Evolutionary conservation across 2,888 invertebrate species (phyloP).

Genomic region (Trachelus troglodyta): DNA sequence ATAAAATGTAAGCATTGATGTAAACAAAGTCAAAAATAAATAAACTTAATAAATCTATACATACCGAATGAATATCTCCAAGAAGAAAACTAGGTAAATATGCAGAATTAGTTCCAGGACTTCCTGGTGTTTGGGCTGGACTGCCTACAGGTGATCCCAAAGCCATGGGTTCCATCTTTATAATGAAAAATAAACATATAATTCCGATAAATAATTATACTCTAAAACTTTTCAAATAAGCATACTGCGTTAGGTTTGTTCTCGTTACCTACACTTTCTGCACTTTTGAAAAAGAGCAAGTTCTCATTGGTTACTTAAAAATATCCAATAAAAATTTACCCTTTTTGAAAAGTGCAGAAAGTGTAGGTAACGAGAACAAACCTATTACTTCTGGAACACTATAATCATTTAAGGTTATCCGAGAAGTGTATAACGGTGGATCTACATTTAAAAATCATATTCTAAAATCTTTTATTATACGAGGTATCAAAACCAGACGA

Average conservation of each 20-base stretch:
- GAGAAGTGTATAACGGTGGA: neutral
- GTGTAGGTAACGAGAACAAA: too few relatives aligned
- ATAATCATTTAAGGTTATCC: neutral
- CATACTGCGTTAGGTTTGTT: neutral
- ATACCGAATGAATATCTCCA: slow-evolving; percentile 75
- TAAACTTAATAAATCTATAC: neutral
- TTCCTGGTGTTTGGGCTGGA: slow-evolving; percentile 77
- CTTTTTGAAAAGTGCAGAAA: too few relatives aligned
- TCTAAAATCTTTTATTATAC: neutral
- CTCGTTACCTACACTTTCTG: too few relatives aligned
- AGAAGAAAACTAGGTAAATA: slow-evolving; percentile 84
- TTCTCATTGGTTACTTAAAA: too few relatives aligned
- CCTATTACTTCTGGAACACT: neutral
- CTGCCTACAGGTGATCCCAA: slow-evolving; percentile 75
- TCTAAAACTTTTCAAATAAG: neutral
- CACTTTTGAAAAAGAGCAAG: too few relatives aligned
- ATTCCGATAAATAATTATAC: neutral
- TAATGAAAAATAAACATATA: slow-evolving; percentile 3
- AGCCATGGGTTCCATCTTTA: slow-evolving; percentile 85
- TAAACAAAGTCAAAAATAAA: neutral
- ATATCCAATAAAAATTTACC: too few relatives aligned
- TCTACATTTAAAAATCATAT: neutral
- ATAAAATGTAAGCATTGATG: slow-evolving; percentile 13
- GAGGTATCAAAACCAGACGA: neutral
- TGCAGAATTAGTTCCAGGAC: slow-evolving; percentile 74